These are phyloP conservation scores for Cataglyphis hispanica DNA, from an alignment of 1,140 invertebrate genomes.

Conservation along the genomic window DNA sequence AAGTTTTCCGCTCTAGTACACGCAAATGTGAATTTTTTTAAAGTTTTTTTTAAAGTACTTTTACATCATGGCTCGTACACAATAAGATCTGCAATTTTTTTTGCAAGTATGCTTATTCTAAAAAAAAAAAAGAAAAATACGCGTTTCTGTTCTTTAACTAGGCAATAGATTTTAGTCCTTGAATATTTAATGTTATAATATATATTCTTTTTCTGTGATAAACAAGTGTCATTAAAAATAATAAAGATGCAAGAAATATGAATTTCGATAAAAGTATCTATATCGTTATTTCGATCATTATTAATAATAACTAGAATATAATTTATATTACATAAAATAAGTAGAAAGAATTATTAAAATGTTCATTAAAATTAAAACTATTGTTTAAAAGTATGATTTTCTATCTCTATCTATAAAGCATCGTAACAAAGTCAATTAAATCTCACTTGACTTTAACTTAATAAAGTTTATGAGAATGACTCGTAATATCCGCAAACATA, in stretches of 20 bases:
- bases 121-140: constrained; percentile 20
- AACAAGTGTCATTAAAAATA: background rate
- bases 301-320: background rate
- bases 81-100: background rate
- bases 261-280: background rate
- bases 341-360: background rate
- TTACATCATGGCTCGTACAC: background rate
- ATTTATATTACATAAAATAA: background rate
- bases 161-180: background rate
- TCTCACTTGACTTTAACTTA: background rate
- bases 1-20: constrained; percentile 26
- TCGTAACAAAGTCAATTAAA: background rate
- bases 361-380: background rate
- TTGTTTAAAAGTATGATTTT: background rate
- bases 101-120: background rate
- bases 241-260: constrained; percentile 1
- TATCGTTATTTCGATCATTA: background rate
- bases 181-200: background rate
- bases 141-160: background rate
- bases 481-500: background rate
- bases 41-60: background rate
- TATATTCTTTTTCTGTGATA: background rate
- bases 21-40: background rate
- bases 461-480: background rate
- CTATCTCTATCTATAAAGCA: background rate